Percentiles rank a stretch among this genome's conserved stretches.
Conservation (phyloP, 2,797 vertebrate genomes). For the Fistularia commersonii region DNA sequence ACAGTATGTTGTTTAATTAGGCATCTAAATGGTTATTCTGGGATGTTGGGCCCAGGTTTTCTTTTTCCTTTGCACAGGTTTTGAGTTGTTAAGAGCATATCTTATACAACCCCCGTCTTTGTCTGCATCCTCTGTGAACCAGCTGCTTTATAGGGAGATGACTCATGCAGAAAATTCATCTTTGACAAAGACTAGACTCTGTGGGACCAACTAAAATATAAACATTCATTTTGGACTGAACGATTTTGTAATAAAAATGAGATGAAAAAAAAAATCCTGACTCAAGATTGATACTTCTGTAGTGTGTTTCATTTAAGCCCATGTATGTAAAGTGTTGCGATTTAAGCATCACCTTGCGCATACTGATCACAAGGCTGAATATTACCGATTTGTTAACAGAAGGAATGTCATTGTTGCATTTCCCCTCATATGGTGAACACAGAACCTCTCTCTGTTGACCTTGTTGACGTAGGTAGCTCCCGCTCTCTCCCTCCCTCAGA, state of each 20-base stretch:
- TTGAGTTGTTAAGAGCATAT: no score
- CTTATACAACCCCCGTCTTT: slow-evolving; percentile 19
- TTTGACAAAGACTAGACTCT: slow-evolving; percentile 19
- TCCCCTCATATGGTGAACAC: slow-evolving; percentile 20
- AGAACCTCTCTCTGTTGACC: slow-evolving; percentile 27
- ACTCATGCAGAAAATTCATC: slow-evolving; percentile 29
- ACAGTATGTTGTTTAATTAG: no score
- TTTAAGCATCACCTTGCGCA: no score
- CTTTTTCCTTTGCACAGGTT: no score
- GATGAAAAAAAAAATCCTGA: background rate
- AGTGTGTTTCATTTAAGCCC: slow-evolving; percentile 5
- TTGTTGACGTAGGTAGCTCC: slow-evolving; percentile 57
- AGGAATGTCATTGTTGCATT: no score
- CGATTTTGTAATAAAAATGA: slow-evolving; percentile 32
- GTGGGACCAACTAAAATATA: slow-evolving; percentile 37
- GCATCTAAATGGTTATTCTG: no score
- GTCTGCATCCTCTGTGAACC: slow-evolving; percentile 16
- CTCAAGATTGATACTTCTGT: background rate
- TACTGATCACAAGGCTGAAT: no score
- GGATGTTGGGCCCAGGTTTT: no score
- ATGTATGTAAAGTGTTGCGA: no score
- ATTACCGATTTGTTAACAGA: no score
- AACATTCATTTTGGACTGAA: slow-evolving; percentile 34
- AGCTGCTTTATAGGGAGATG: slow-evolving; percentile 33
- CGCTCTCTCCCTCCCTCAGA: slow-evolving; percentile 36